Percentiles rank a stretch among this genome's conserved stretches.
These are phyloP conservation scores for Idaea aversata DNA, from an alignment of 2,888 invertebrate genomes.

Conservation along the genomic window DNA sequence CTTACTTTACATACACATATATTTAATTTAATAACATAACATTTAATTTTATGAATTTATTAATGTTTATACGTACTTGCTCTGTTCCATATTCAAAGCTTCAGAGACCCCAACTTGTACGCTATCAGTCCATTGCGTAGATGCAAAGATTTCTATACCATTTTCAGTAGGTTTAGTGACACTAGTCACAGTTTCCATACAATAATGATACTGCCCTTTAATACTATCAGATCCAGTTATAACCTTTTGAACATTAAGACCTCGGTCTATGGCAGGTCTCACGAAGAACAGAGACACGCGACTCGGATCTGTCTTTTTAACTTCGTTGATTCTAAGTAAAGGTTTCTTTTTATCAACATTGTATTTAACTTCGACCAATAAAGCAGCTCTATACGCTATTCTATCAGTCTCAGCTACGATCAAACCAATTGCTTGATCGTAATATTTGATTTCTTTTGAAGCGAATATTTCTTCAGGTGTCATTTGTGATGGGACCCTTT, in stretches of 20 bases:
- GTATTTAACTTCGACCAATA: constrained; percentile 80
- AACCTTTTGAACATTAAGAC: constrained; percentile 63
- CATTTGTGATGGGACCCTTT: constrained; percentile 29
- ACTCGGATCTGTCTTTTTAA: constrained; percentile 45
- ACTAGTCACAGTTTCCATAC: constrained; percentile 84
- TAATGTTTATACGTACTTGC: constrained; percentile 63
- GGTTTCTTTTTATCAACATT: constrained; percentile 57
- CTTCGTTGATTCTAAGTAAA: constrained; percentile 50
- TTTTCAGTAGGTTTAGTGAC: constrained; percentile 83
- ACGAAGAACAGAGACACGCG: constrained; percentile 41
- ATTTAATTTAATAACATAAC: too few relatives aligned
- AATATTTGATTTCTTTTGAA: constrained; percentile 77
- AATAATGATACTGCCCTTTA: constrained; percentile 84
- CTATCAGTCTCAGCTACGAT: constrained; percentile 82
- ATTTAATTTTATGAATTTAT: neutral
- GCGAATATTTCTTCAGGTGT: constrained; percentile 72
- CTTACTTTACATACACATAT: too few relatives aligned
- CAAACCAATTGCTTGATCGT: constrained; percentile 85
- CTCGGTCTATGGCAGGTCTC: constrained; percentile 52
- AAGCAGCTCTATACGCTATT: constrained; percentile 79
- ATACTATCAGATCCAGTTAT: constrained; percentile 79
- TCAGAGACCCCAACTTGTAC: constrained; percentile 75
- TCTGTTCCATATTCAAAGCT: constrained; percentile 75
- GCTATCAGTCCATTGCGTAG: constrained; percentile 81
- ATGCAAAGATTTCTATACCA: constrained; percentile 81